Conservation (phyloP, 2,888 invertebrate species). For the Acleris laterana region DNA sequence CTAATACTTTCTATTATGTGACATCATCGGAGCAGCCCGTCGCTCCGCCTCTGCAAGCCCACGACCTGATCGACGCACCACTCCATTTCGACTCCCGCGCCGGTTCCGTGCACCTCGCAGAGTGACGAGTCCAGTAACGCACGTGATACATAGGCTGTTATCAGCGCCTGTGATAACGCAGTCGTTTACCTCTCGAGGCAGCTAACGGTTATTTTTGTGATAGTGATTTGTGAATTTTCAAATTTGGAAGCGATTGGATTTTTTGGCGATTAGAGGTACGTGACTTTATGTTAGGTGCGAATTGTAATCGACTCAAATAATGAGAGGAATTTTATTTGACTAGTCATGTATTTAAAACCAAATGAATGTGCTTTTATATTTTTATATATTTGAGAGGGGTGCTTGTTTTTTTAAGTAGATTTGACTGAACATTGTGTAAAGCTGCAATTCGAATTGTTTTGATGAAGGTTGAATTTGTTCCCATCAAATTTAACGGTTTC, state of each 20-base stretch:
- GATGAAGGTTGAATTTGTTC: not conserved
- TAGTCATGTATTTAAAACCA: too few species aligned
- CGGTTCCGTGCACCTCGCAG: conserved; percentile 22
- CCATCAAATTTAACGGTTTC: conserved; percentile 5
- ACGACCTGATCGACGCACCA: conserved; percentile 22
- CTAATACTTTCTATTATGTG: too few species aligned
- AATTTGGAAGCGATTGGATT: conserved; percentile 19
- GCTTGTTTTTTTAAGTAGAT: too few species aligned
- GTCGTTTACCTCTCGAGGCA: conserved; percentile 10
- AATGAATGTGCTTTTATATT: too few species aligned
- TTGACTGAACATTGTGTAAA: too few species aligned
- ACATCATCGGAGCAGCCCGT: not conserved
- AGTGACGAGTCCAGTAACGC: conserved; percentile 24
- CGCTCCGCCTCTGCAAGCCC: conserved; percentile 21
- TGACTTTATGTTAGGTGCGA: not conserved
- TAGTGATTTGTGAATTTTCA: conserved; percentile 24
- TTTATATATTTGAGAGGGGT: too few species aligned
- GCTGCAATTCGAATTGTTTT: too few species aligned
- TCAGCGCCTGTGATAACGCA: conserved; percentile 22
- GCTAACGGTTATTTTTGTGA: conserved; percentile 15
- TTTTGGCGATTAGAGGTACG: conserved; percentile 24
- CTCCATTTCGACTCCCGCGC: conserved; percentile 25
- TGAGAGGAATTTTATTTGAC: too few species aligned
- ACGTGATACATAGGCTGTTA: conserved; percentile 26
- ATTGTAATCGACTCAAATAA: not conserved